These are phyloP conservation scores for Calosoma granatense DNA, from an alignment of 1,140 invertebrate genomes.

Conservation along the genomic window DNA sequence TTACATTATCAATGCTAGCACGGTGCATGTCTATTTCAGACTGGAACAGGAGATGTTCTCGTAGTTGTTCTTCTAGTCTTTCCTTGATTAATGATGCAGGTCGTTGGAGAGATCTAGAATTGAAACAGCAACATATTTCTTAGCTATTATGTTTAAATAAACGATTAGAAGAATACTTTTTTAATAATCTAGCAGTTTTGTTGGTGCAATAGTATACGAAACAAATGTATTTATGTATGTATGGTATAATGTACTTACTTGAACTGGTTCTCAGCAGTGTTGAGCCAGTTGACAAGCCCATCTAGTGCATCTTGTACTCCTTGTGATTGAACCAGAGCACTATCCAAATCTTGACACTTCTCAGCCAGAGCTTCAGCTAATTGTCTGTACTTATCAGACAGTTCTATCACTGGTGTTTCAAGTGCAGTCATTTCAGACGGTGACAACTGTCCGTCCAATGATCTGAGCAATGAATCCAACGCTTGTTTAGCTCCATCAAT, in stretches of 20 bases:
- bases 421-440: conserved; percentile 65
- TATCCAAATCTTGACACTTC: conserved; percentile 76
- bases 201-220: conserved; percentile 21
- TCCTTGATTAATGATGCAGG: conserved; percentile 83
- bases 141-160: conserved; percentile 9
- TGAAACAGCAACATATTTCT: conserved; percentile 26
- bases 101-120: conserved; percentile 57
- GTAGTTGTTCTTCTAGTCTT: conserved; percentile 78
- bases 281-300: conserved; percentile 73
- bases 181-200: too few species aligned
- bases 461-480: conserved; percentile 58
- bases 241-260: too few species aligned
- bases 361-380: conserved; percentile 58
- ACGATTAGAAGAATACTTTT: conserved; percentile 12
- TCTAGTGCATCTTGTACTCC: conserved; percentile 90
- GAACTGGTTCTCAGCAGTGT: conserved; percentile 69
- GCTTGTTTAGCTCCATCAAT: conserved; percentile 70
- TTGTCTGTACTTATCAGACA: conserved; percentile 69
- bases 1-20: conserved; percentile 72
- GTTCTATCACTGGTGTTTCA: conserved; percentile 63
- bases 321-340: conserved; percentile 83
- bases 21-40: conserved; percentile 78
- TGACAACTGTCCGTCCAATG: conserved; percentile 69
- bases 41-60: conserved; percentile 69
- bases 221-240: conserved; percentile 23